Conservation (phyloP, 2,797 vertebrate genomes). For the Ammospiza maritima region DNA sequence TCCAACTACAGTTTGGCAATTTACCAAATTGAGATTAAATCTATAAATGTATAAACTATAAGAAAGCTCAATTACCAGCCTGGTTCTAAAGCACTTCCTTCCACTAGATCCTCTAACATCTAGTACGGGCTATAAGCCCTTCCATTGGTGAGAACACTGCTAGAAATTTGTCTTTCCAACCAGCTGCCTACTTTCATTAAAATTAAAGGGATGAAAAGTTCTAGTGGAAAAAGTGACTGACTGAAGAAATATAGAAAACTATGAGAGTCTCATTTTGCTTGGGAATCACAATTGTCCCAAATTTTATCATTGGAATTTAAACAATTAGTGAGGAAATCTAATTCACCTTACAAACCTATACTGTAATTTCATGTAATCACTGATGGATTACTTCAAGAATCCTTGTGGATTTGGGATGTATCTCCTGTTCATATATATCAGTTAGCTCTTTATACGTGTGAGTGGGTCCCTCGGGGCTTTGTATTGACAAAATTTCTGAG, state of each 20-base stretch:
- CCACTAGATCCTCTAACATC: background rate
- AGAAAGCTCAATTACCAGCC: background rate
- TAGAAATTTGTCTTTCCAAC: background rate
- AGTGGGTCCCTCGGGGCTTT: accelerated
- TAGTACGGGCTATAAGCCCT: background rate
- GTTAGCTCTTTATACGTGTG: background rate
- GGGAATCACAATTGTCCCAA: background rate
- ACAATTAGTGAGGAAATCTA: background rate
- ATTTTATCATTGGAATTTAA: background rate
- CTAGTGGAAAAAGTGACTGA: background rate
- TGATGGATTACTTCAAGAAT: background rate
- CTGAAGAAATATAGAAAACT: background rate
- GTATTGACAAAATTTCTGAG: background rate
- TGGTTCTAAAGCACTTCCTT: background rate
- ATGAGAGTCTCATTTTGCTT: background rate
- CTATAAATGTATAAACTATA: background rate
- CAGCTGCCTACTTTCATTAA: background rate
- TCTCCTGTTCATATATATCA: background rate
- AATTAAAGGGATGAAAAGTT: background rate
- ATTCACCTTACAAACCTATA: background rate
- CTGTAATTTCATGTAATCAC: background rate
- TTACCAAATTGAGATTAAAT: background rate
- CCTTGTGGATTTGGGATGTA: background rate
- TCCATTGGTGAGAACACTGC: background rate
- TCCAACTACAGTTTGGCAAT: background rate